These are phyloP conservation scores for Petrocephalus zakoni DNA, from an alignment of 2,113 vertebrate genomes.

Conservation along the genomic window DNA sequence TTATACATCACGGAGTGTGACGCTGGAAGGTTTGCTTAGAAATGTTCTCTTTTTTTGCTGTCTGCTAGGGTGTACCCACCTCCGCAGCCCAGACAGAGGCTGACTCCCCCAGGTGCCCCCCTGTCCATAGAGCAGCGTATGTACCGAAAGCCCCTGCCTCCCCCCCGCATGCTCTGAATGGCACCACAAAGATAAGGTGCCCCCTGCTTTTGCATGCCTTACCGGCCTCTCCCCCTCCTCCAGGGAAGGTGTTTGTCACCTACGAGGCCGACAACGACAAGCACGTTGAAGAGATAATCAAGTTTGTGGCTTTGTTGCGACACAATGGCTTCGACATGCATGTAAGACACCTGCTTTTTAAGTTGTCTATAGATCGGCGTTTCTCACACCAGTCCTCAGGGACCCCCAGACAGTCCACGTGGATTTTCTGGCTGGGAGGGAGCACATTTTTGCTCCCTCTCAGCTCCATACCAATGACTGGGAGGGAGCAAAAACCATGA, in stretches of 20 bases:
- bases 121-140: slow-evolving; percentile 67
- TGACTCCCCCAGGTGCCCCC: slow-evolving; percentile 32
- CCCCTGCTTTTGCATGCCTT: not conserved
- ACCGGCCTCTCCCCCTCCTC: not conserved
- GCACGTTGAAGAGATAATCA: slow-evolving; percentile 69
- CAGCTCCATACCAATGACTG: not conserved
- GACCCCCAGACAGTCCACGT: not conserved
- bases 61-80: slow-evolving; percentile 24
- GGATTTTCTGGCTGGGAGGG: too few species aligned
- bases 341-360: slow-evolving; percentile 36
- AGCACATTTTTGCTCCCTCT: not conserved
- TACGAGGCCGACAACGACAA: slow-evolving; percentile 66
- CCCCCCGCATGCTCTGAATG: not conserved
- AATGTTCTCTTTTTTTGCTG: not conserved
- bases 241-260: slow-evolving; percentile 68
- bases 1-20: not conserved
- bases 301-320: slow-evolving; percentile 66
- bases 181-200: not conserved
- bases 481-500: not conserved
- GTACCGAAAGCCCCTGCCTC: slow-evolving; percentile 21
- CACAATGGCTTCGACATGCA: slow-evolving; percentile 70
- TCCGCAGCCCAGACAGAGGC: slow-evolving; percentile 37
- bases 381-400: not conserved
- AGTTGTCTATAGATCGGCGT: not conserved
- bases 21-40: not conserved